Evolutionary conservation across 2,888 invertebrate species (phyloP).

Genomic region (Clanis bilineata): DNA sequence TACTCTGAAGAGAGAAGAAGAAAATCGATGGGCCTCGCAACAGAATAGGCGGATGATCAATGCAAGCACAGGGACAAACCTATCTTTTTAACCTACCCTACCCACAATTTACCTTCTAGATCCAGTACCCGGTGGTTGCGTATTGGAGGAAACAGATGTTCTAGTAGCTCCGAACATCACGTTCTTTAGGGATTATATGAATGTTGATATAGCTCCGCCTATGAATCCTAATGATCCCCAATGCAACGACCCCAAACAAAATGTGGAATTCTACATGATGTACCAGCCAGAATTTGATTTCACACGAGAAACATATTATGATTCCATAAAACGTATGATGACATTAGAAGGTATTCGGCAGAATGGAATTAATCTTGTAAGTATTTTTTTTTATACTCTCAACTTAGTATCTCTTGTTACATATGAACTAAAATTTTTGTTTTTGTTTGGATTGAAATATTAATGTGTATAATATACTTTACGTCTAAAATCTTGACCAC

Average conservation of each 20-base stretch:
- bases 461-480: too few species aligned
- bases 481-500: too few species aligned
- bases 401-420: too few species aligned
- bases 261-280: conserved; percentile 82
- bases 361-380: conserved; percentile 81
- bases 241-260: conserved; percentile 36
- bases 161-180: conserved; percentile 80
- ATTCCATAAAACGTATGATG: conserved; percentile 83
- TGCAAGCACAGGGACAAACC: too few species aligned
- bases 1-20: too few species aligned
- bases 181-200: conserved; percentile 61
- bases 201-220: conserved; percentile 80
- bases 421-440: background rate
- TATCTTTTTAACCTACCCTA: too few species aligned
- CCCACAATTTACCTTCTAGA: conserved; percentile 78
- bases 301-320: conserved; percentile 81
- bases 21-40: too few species aligned
- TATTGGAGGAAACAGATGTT: conserved; percentile 85
- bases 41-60: too few species aligned
- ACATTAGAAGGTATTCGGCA: conserved; percentile 76
- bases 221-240: conserved; percentile 52
- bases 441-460: too few species aligned
- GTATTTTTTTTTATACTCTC: conserved; percentile 24
- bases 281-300: conserved; percentile 83
- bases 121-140: conserved; percentile 91